These are phyloP conservation scores for Spondyliosoma cantharus DNA, from an alignment of 2,797 vertebrate species.

Conservation along the genomic window DNA sequence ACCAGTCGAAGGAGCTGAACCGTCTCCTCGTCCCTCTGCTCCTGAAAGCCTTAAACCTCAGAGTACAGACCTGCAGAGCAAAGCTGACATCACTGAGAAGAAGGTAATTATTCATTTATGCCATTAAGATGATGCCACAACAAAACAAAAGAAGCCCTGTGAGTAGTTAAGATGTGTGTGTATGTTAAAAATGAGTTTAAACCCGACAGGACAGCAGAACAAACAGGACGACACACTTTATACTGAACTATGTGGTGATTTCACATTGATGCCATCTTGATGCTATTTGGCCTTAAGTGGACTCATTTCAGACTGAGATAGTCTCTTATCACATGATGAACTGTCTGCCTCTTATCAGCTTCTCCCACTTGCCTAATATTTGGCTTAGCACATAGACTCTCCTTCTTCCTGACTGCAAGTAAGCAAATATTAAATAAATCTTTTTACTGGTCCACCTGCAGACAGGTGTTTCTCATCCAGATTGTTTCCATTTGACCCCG, in stretches of 20 bases:
- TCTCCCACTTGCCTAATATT: slow-evolving; percentile 62
- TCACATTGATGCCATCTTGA: slow-evolving; percentile 47
- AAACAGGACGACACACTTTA: neutral
- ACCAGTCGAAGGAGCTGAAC: slow-evolving; percentile 44
- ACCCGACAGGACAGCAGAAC: neutral
- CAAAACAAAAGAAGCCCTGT: neutral
- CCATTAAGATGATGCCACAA: neutral
- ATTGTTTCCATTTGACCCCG: no score
- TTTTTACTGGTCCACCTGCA: neutral
- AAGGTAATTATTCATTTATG: slow-evolving; percentile 76
- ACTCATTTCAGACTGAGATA: slow-evolving; percentile 39
- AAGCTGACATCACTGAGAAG: slow-evolving; percentile 74
- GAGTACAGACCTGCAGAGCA: slow-evolving; percentile 54
- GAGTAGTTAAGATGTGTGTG: neutral
- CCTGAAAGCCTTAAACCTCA: slow-evolving; percentile 41
- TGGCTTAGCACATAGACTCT: slow-evolving; percentile 38
- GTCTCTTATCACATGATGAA: slow-evolving; percentile 60
- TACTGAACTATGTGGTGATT: slow-evolving; percentile 28
- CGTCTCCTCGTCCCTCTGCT: slow-evolving; percentile 27
- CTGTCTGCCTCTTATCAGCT: slow-evolving; percentile 69
- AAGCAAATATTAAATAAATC: neutral
- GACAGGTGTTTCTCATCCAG: neutral
- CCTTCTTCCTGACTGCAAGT: neutral
- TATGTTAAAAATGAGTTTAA: neutral
- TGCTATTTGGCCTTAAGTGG: slow-evolving; percentile 53